A percentile compares a stretch with the other conserved stretches of the same genome.
Conservation (phyloP, 2,888 invertebrate genomes). For the Ophion ellenae region DNA sequence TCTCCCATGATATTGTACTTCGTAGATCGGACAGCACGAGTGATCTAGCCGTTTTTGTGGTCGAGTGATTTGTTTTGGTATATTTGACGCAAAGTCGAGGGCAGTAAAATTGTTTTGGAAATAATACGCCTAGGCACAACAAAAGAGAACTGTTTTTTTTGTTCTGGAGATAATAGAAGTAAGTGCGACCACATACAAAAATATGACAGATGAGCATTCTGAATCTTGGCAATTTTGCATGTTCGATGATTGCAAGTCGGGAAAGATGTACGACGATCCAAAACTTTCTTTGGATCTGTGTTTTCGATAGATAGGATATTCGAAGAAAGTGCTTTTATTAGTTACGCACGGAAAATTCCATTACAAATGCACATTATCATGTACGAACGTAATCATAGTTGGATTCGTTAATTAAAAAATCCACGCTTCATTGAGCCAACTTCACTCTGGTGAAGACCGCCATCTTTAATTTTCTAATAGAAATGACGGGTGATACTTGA, state of each 20-base stretch:
- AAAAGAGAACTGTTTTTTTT: neutral
- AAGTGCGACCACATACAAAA: neutral
- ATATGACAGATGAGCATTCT: neutral
- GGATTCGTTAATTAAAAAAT: neutral
- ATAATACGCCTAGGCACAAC: constrained; percentile 8
- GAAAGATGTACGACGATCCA: neutral
- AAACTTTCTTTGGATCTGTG: neutral
- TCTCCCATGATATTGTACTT: constrained; percentile 22
- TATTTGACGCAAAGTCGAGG: neutral
- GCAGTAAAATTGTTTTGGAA: neutral
- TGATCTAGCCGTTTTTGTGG: neutral
- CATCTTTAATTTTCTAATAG: neutral
- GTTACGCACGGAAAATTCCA: neutral
- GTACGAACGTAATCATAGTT: neutral
- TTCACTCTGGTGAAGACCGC: neutral
- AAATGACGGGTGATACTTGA: neutral
- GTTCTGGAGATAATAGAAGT: constrained; percentile 6
- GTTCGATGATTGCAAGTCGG: neutral
- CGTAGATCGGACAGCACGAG: neutral
- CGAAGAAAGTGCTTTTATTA: neutral
- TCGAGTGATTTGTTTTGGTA: constrained; percentile 15
- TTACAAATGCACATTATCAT: neutral
- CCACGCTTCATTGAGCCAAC: neutral
- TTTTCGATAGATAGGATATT: neutral
- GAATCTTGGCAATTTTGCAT: constrained; percentile 3